Base-by-base conservation (phyloP, 2,888 invertebrate genomes). In the Microchrysa polita region DNA sequence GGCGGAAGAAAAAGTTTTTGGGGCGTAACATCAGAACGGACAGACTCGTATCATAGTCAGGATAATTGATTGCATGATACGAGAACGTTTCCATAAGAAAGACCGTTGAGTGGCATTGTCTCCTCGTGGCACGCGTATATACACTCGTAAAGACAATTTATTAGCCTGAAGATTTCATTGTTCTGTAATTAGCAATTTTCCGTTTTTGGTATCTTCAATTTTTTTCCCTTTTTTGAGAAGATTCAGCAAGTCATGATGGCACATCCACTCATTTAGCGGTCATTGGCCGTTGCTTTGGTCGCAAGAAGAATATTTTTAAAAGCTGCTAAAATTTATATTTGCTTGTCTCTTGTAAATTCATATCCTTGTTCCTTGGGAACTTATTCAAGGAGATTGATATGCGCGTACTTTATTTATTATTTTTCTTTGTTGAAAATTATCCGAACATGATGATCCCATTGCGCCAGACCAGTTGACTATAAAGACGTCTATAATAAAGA, bases 101-200 rank as follows among this genome's bases (percentile, higher is more conserved):
- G 23, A 59, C 2, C n/a, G n/a, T n/a, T n/a, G n/a, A n/a, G n/a
- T n/a, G n/a, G n/a, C n/a, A n/a, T n/a, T n/a, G n/a, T n/a, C n/a
- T n/a, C n/a, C n/a, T 59, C 22, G 27, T 59, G 2, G 48, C 27
- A 34, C 27, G 27, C 27, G 7, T 7, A 60, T 27, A 14, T 5
- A 16, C 12, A 52, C 14, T 52, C 59, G 27, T 61, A 61, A 42
- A 61, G 42, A 40, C 10, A 40, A 61, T 61, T 61, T 40, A 61
- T 61, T 40, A 40, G 34, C 16, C 10, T 5, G 61, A 5, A 34
- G 42, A 42, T 18, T 14, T 61, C 61, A 16, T 34, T 61, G 16
- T 40, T n/a, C 5, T 40, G 61, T 18, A 40, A 61, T 61, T 61
- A 61, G 16, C 5, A 34, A 34, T 22, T 61, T 61, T 61, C 16